These are phyloP conservation scores for Himantopus leucocephalus DNA, from an alignment of 2,113 vertebrate species.

Conservation along the genomic window DNA sequence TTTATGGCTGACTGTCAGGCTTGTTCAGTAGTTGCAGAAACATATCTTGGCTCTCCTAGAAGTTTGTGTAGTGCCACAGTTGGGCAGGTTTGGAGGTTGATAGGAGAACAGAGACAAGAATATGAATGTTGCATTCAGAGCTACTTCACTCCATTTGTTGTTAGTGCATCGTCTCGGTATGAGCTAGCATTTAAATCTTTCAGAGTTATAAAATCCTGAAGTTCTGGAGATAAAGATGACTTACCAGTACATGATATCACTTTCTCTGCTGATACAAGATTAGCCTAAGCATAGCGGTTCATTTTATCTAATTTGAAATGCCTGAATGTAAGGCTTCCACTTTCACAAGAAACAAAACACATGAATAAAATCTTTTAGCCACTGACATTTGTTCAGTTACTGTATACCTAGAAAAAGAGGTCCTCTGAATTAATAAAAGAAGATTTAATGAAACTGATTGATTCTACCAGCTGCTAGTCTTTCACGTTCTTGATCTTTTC, in stretches of 20 bases:
- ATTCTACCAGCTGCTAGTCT: neutral
- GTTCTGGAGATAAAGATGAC: neutral
- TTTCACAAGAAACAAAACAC: neutral
- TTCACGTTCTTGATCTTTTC: neutral
- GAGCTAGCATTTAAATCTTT: neutral
- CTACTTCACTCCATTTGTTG: neutral
- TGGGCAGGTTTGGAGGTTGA: neutral
- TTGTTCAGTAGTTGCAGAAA: neutral
- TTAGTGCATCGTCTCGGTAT: neutral
- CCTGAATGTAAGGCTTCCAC: neutral
- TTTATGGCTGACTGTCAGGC: neutral
- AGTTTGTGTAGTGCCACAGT: neutral
- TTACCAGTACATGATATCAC: neutral
- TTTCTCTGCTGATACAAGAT: neutral
- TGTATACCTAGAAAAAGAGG: neutral
- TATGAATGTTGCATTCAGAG: neutral
- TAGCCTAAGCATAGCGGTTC: neutral
- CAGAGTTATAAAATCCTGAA: neutral
- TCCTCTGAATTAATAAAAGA: neutral
- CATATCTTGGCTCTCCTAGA: neutral
- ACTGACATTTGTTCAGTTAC: neutral
- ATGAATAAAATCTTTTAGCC: neutral
- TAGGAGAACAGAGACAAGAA: neutral
- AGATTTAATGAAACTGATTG: neutral
- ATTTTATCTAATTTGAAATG: conserved; percentile 3